A percentile compares a stretch with the other conserved stretches of the same genome.
phyloP scores from a whole-genome alignment of 2,113 vertebrate genomes.

The Corythaeola cristata region DNA sequence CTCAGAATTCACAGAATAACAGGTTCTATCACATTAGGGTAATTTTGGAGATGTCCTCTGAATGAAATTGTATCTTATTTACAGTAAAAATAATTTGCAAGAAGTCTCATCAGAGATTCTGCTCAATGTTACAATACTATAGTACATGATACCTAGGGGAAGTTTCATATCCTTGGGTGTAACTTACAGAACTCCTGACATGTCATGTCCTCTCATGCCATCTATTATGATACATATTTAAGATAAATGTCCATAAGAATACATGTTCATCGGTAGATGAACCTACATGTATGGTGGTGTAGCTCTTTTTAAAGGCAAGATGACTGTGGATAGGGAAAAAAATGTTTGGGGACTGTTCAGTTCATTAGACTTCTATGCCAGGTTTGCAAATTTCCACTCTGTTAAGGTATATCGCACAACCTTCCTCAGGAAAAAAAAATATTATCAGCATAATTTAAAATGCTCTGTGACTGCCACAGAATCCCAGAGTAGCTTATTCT shows the following conservation, averaged over 20 bases:
- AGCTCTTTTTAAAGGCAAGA: background rate
- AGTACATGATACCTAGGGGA: background rate
- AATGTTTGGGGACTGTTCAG: background rate
- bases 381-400: background rate
- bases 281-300: background rate
- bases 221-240: background rate
- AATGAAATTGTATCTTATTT: background rate
- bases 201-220: background rate
- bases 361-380: background rate
- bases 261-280: background rate
- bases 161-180: background rate
- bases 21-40: background rate
- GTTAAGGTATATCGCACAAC: background rate
- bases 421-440: background rate
- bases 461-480: background rate
- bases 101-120: background rate
- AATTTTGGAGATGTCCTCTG: background rate
- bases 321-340: background rate
- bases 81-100: background rate
- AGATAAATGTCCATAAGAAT: background rate
- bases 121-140: background rate
- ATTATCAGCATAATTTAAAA: background rate
- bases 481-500: background rate
- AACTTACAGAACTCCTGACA: background rate
- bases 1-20: background rate